Evolutionary conservation across 2,888 invertebrate species (phyloP), one percentile per base, ranked within the genome.

Genomic region (Acleris laterana): DNA sequence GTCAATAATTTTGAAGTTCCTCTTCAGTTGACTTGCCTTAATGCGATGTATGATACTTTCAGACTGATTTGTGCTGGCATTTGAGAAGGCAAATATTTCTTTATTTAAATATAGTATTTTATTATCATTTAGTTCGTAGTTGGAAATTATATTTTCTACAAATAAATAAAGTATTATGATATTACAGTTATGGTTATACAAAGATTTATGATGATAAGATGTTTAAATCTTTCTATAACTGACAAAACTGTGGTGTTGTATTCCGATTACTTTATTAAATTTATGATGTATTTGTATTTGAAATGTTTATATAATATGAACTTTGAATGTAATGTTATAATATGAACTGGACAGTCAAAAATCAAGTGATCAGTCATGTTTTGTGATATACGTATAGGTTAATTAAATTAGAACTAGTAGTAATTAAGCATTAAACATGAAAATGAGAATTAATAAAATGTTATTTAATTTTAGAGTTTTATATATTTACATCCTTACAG

Each of bases 371-470:
- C 82, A 85, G 86, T 86, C 87, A 84, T 86, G 78, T 85, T 87
- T 88, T 89, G 89, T 89, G 89, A 89, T 89, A 88, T 86, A 80
- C 57, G 28, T 65, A 82, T 88, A 88, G 86, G 73, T 81, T 79
- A 79, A 77, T 80, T 77, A 69, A 76, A 77, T 70, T 71, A 76
- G 68, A 65, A 71, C 69, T 73, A 62, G 71, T 65, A 67, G 56
- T 72, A 57, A 66, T 59, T 69, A 67, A 70, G 68, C 65, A 62
- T 70, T 68, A 62, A 68, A 69, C 64, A 59, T 69, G 28, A 58
- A 68, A 51, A 49, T 63, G 67, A 86, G 83, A 79, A 86, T 82
- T 75, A 89, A 83, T 88, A 87, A 89, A 88, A 82, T 79, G 87
- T 87, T 88, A 84, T 80, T 81, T 83, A 77, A 78, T 79, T 76